A percentile compares a stretch with the other conserved stretches of the same genome.
phyloP scores from a whole-genome alignment of 2,888 invertebrate genomes.

The Mamestra brassicae region DNA sequence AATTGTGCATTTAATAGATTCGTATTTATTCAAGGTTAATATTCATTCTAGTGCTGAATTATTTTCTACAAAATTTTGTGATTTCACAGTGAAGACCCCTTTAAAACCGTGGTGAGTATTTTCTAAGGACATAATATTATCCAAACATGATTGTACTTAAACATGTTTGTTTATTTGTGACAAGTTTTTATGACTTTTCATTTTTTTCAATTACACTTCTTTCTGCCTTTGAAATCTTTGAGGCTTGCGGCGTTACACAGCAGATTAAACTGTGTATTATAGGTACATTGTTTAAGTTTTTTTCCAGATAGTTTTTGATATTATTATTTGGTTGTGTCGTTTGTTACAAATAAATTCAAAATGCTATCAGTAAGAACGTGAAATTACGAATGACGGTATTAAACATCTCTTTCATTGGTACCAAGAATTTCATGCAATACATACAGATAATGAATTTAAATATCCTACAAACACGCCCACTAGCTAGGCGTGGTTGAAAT shows the following conservation, averaged over 20 bases:
- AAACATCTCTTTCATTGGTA: slow-evolving; percentile 8
- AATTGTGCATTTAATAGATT: background rate
- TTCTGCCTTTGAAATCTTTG: too few species aligned
- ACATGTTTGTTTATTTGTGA: too few species aligned
- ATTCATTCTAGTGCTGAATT: background rate
- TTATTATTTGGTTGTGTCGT: background rate
- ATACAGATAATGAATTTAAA: slow-evolving; percentile 70
- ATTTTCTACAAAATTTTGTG: background rate
- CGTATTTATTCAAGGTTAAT: background rate
- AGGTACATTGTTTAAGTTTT: background rate
- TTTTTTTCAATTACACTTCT: too few species aligned
- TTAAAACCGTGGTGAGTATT: background rate
- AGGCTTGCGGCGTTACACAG: background rate
- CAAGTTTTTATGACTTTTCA: too few species aligned
- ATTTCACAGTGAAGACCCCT: background rate
- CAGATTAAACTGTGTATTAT: background rate
- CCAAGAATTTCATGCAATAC: slow-evolving; percentile 42
- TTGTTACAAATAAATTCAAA: background rate
- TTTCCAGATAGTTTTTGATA: too few species aligned
- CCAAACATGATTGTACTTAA: too few species aligned
- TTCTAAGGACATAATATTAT: too few species aligned
- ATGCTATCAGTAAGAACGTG: background rate
- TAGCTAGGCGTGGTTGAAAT: slow-evolving; percentile 79
- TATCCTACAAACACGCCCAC: slow-evolving; percentile 79
- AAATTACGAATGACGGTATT: background rate